These are phyloP conservation scores for Sturnus vulgaris DNA, from an alignment of 2,113 vertebrate species.

Conservation along the genomic window DNA sequence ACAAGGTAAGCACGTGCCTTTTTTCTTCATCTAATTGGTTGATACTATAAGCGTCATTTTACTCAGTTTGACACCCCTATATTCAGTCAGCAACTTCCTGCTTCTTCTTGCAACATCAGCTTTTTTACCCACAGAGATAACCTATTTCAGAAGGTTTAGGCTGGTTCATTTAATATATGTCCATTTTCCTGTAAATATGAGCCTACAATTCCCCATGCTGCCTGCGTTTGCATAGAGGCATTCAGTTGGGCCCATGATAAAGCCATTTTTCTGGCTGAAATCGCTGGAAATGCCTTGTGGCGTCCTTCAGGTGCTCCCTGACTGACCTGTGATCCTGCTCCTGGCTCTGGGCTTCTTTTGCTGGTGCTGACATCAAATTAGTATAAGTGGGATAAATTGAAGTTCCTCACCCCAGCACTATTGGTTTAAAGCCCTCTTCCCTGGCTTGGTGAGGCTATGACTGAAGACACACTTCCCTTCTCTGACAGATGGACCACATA, in stretches of 20 bases:
- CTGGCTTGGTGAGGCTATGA: background rate
- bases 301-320: background rate
- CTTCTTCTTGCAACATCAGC: too few relatives aligned
- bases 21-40: too few relatives aligned
- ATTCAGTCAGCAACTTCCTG: too few relatives aligned
- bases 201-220: background rate
- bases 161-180: too few relatives aligned
- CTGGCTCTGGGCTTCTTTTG: background rate
- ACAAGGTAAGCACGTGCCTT: too few relatives aligned
- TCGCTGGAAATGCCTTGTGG: background rate
- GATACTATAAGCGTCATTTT: too few relatives aligned
- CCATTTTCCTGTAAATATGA: too few relatives aligned
- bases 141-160: too few relatives aligned
- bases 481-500: background rate
- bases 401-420: background rate
- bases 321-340: background rate
- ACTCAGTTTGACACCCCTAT: too few relatives aligned
- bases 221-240: background rate
- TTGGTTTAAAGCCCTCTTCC: background rate
- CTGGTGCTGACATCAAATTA: background rate
- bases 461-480: background rate
- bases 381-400: background rate
- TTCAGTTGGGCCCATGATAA: background rate
- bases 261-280: background rate
- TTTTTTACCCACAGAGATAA: too few relatives aligned